phyloP scores from a whole-genome alignment of 2,797 vertebrate genomes.

The Carapus acus region DNA sequence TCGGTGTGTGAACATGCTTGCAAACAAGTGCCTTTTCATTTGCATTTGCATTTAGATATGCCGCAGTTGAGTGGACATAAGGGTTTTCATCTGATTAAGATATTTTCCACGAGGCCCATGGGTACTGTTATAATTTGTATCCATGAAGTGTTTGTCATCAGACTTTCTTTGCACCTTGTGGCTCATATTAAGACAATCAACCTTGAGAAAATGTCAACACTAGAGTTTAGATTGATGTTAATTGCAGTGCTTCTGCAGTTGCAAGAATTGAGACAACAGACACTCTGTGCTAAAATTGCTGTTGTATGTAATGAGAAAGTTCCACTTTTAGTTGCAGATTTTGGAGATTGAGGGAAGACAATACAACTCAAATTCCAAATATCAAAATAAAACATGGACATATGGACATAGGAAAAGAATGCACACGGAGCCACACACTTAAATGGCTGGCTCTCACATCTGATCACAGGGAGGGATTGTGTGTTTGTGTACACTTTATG shows the following conservation, averaged over 20 bases:
- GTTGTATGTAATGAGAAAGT: too few species aligned
- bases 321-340: too few species aligned
- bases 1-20: constrained; percentile 22
- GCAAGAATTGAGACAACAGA: too few species aligned
- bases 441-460: neutral
- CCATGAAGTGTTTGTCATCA: neutral
- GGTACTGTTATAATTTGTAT: neutral
- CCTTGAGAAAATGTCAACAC: neutral
- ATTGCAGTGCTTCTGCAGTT: too few species aligned
- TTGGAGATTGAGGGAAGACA: too few species aligned
- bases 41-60: neutral
- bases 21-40: constrained; percentile 8
- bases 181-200: too few species aligned
- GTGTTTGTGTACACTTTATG: constrained; percentile 42
- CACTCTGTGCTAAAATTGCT: too few species aligned
- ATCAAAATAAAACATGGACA: neutral
- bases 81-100: neutral
- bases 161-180: neutral
- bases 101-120: neutral
- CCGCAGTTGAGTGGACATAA: constrained; percentile 12
- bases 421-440: neutral
- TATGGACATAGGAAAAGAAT: neutral
- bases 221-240: too few species aligned
- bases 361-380: too few species aligned
- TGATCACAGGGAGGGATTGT: constrained; percentile 12